Conservation (phyloP, 2,113 vertebrate species). For the Etheostoma spectabile region DNA sequence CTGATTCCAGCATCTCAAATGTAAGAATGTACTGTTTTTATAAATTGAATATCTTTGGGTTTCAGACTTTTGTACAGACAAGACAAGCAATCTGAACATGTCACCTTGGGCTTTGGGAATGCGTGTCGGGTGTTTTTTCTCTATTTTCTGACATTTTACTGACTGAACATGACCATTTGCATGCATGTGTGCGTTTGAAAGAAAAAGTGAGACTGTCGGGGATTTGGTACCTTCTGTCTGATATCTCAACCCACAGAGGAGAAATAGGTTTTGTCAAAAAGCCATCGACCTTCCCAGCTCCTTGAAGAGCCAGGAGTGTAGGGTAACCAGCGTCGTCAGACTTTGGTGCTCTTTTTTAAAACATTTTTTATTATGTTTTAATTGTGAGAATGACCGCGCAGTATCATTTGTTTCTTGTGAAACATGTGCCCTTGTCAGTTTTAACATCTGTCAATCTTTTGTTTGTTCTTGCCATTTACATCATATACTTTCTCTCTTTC, state of each 20-base stretch:
- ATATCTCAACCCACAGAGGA: background rate
- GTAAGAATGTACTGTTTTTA: background rate
- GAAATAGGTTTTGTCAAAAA: constrained; percentile 44
- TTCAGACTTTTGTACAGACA: background rate
- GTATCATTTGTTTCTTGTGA: background rate
- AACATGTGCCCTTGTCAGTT: background rate
- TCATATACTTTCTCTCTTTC: background rate
- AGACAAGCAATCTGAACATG: no score
- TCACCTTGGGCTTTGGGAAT: background rate
- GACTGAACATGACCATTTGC: background rate
- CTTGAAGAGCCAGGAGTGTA: constrained; percentile 14
- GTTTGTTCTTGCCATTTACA: background rate
- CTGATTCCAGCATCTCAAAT: background rate
- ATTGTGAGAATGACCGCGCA: constrained; percentile 6
- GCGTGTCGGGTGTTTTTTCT: no score
- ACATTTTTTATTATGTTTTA: constrained; percentile 1
- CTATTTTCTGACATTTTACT: background rate
- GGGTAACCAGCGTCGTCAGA: background rate
- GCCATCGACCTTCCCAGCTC: constrained; percentile 41
- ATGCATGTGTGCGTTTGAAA: background rate
- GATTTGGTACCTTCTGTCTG: constrained; percentile 12
- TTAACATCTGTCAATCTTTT: background rate
- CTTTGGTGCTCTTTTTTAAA: background rate
- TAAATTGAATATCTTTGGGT: background rate
- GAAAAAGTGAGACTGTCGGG: constrained; percentile 7